Conservation (phyloP, 2,888 invertebrate genomes). For the Pammene fasciana region DNA sequence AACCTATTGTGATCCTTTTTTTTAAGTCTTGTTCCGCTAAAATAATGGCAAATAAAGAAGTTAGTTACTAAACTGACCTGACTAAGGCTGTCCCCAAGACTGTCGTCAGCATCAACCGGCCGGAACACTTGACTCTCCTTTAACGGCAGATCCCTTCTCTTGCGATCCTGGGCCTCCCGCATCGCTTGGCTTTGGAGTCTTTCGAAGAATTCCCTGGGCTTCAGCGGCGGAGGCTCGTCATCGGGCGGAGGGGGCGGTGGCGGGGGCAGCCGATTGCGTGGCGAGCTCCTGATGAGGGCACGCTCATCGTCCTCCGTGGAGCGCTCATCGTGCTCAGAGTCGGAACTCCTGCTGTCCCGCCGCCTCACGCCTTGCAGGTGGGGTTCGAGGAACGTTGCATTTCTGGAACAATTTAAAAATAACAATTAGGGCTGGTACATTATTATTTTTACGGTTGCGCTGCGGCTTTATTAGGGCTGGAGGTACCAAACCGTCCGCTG, state of each 20-base stretch:
- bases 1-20: too few relatives aligned
- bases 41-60: background rate
- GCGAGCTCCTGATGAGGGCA: constrained; percentile 72
- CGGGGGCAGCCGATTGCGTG: constrained; percentile 73
- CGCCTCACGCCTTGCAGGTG: constrained; percentile 86
- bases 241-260: constrained; percentile 77
- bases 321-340: constrained; percentile 79
- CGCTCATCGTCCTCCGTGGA: constrained; percentile 79
- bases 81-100: constrained; percentile 78
- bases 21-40: too few relatives aligned
- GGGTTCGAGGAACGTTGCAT: constrained; percentile 89
- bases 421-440: background rate
- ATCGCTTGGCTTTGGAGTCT: constrained; percentile 78
- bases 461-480: background rate
- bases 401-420: constrained; percentile 82
- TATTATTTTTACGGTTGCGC: too few relatives aligned
- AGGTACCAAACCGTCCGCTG: too few relatives aligned
- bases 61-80: constrained; percentile 63
- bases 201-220: constrained; percentile 83
- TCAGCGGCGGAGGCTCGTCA: constrained; percentile 79
- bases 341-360: constrained; percentile 76
- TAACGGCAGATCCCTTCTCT: constrained; percentile 61
- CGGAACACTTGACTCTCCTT: constrained; percentile 69
- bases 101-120: constrained; percentile 73
- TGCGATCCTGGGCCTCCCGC: constrained; percentile 72